phyloP scores from a whole-genome alignment of 2,888 invertebrate species.

The Drosophila anomalipes region DNA sequence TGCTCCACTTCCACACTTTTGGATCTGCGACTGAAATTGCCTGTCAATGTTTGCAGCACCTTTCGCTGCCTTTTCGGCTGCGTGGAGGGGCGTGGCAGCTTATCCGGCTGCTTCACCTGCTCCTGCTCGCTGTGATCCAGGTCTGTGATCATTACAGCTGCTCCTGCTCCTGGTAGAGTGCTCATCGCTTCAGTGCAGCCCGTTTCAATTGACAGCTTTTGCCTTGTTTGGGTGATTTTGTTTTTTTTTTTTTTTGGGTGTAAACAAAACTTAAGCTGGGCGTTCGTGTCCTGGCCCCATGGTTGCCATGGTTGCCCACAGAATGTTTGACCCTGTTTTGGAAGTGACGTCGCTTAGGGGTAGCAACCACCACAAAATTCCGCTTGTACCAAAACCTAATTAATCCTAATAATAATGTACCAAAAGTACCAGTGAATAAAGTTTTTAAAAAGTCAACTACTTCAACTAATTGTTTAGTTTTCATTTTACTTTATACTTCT shows the following conservation, averaged over 20 bases:
- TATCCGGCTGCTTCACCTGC: conserved; percentile 7
- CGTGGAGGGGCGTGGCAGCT: conserved; percentile 6
- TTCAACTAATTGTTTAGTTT: neutral
- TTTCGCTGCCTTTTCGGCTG: conserved; percentile 65
- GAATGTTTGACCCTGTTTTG: conserved; percentile 66
- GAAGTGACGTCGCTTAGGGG: conserved; percentile 14
- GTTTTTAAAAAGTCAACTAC: neutral
- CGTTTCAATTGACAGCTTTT: conserved; percentile 39
- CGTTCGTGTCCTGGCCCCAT: conserved; percentile 25
- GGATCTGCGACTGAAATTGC: conserved; percentile 82
- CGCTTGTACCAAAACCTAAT: neutral
- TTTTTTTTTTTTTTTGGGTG: conserved; percentile 7
- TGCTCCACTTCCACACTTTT: conserved; percentile 77
- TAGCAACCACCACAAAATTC: conserved; percentile 13
- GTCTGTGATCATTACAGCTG: conserved; percentile 78
- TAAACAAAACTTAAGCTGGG: conserved; percentile 57
- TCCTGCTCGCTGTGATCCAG: conserved; percentile 77
- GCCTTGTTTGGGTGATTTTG: conserved; percentile 14
- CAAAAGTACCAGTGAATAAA: neutral
- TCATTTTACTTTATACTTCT: neutral
- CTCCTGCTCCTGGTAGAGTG: conserved; percentile 19
- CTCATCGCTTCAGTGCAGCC: conserved; percentile 27
- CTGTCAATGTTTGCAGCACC: conserved; percentile 77
- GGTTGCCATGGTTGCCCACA: conserved; percentile 52
- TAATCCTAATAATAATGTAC: neutral